Evolutionary conservation across 2,113 vertebrate genomes (phyloP).

Genomic region (Cephalopterus ornatus): DNA sequence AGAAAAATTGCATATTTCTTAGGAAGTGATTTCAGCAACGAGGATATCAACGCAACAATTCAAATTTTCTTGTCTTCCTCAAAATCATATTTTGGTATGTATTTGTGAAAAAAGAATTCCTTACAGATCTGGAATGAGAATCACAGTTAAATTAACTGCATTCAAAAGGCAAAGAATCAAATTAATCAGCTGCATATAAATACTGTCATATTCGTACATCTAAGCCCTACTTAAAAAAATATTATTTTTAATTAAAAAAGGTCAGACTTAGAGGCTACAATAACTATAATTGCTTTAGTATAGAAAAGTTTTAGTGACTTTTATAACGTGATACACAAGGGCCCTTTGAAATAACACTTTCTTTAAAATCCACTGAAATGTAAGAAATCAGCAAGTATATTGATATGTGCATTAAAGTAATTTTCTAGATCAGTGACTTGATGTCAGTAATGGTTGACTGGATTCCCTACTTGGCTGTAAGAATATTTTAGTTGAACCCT

Average conservation of each 20-base stretch:
- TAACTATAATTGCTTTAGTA: not conserved
- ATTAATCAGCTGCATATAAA: not conserved
- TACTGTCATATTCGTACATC: not conserved
- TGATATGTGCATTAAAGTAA: conserved; percentile 75
- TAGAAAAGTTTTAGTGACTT: not conserved
- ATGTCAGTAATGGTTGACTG: conserved; percentile 54
- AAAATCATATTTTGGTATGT: not conserved
- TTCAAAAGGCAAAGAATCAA: not conserved
- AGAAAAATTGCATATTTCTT: not conserved
- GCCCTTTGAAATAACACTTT: not conserved
- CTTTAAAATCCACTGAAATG: conserved; percentile 48
- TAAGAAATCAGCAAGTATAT: conserved; percentile 68
- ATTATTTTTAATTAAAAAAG: not conserved
- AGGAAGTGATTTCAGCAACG: not conserved
- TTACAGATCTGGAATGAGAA: not conserved
- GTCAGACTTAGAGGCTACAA: not conserved
- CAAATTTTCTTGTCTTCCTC: not conserved
- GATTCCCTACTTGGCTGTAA: conserved; percentile 41
- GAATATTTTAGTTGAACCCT: conserved; percentile 58
- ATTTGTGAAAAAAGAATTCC: not conserved
- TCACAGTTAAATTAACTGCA: not conserved
- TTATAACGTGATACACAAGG: not conserved
- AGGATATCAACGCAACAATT: not conserved
- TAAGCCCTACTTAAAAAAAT: not conserved
- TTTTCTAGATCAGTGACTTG: conserved; percentile 75